Base-by-base conservation (phyloP, 1,140 invertebrate species). In the Daktulosphaira vitifoliae region DNA sequence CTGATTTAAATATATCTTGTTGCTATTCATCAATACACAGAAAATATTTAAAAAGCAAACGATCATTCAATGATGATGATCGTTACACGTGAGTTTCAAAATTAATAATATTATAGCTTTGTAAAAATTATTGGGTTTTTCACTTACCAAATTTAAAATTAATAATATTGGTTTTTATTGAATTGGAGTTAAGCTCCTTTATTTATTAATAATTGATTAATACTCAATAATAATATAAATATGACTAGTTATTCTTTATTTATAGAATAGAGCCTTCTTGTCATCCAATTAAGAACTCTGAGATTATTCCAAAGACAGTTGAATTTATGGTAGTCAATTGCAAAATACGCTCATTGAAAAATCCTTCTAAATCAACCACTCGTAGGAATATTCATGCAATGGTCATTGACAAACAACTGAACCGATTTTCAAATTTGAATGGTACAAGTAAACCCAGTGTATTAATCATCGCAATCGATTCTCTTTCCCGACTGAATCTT, bases 391-490 rank as follows among this genome's bases (percentile, higher is more conserved):
- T 62, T 3, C 53, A 66, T 29, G 42, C 44, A 33, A 66, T 66
- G 66, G 66, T 66, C 8, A 51, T 66, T 1, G 66, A 66, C 16
- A 66, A 66, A 39, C 25, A 49, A 18, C 42, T 20, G 0, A 44
- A 18, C 4, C 62, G 22, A 29, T 46, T 53, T 4, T 39, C 13
- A 20, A 51, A 50, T 8, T 2, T 18, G 15, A 26, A 42, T 37
- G 20, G 54, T 46, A 49, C 59, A 15, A 37, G 68, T 20, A 73
- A 71, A 59, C 68, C 68, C 26, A 71, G 71, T 37, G 68, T 74
- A 38, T 77, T 94, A 22, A 77, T 95, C 11, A 73, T 94, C n/a
- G 92, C 92, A 0, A 79, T 95, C 15, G 91, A 94, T 72, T 85
- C 88, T 1, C 81, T 93, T 2, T 95, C 91, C 0, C 79, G 89